Evolutionary conservation across 2,888 invertebrate genomes (phyloP).

Genomic region (Ptychoptera contaminata): DNA sequence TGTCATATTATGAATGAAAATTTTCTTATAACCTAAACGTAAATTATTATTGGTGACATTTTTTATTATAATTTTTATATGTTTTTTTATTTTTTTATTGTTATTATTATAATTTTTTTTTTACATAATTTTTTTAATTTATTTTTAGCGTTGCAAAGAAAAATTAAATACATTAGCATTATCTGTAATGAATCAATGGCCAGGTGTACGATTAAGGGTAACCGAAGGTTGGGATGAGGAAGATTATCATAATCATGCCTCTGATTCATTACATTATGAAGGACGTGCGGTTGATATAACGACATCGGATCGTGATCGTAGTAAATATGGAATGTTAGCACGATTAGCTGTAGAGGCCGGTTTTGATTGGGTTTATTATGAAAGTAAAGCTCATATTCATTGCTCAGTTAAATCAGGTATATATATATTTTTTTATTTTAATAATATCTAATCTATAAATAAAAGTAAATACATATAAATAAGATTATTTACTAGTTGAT

Average conservation of each 20-base stretch:
- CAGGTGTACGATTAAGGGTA: constrained; percentile 80
- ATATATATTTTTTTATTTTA: constrained; percentile 15
- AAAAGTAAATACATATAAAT: background rate
- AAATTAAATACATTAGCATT: constrained; percentile 87
- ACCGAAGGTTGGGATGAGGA: constrained; percentile 95
- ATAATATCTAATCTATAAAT: background rate
- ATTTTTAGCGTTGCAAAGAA: constrained; percentile 85
- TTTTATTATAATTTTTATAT: constrained; percentile 1
- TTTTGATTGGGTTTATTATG: constrained; percentile 98
- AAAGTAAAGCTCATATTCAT: constrained; percentile 86
- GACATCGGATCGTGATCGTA: constrained; percentile 80
- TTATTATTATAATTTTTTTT: constrained; percentile 3
- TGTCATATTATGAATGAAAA: too few relatives aligned
- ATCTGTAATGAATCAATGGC: constrained; percentile 97
- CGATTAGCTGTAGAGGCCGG: constrained; percentile 91
- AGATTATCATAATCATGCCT: constrained; percentile 45
- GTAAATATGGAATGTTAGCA: constrained; percentile 93
- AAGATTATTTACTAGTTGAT: background rate
- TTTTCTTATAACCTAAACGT: too few relatives aligned
- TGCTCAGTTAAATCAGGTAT: constrained; percentile 96
- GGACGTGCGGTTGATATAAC: constrained; percentile 93
- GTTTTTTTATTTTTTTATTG: background rate
- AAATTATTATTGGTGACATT: constrained; percentile 1
- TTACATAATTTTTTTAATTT: constrained; percentile 10
- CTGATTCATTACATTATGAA: constrained; percentile 87